phyloP scores from a whole-genome alignment of 2,888 invertebrate genomes.

The Lutraria lutraria region DNA sequence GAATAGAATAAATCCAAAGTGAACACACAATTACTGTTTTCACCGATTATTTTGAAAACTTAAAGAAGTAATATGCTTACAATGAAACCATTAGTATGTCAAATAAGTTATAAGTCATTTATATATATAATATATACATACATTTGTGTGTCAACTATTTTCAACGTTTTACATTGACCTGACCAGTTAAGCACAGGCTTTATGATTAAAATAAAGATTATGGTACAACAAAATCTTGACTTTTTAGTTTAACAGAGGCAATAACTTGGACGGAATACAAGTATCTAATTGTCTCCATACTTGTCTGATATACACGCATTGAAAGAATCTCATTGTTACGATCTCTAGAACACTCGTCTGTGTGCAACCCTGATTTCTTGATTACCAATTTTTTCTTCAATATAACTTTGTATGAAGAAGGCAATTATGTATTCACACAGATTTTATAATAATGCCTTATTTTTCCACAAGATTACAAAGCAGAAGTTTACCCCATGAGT shows the following conservation, averaged over 20 bases:
- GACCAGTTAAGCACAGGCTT: slow-evolving; percentile 15
- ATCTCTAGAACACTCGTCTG: background rate
- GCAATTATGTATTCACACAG: slow-evolving; percentile 14
- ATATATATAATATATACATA: background rate
- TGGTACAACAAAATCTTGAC: slow-evolving; percentile 21
- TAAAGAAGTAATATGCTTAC: slow-evolving; percentile 1
- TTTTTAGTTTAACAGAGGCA: slow-evolving; percentile 35
- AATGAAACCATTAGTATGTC: background rate
- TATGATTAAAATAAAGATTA: slow-evolving; percentile 12
- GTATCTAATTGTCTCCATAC: slow-evolving; percentile 10
- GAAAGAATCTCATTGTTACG: slow-evolving; percentile 40
- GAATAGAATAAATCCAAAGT: background rate
- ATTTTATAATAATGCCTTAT: background rate
- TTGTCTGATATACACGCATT: slow-evolving; percentile 24
- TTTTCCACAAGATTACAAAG: background rate
- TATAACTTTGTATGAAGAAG: background rate
- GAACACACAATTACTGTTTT: slow-evolving; percentile 3
- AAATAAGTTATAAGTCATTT: background rate
- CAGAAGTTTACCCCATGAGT: background rate
- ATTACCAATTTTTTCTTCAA: slow-evolving; percentile 35
- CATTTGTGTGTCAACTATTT: slow-evolving; percentile 5
- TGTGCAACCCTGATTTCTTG: slow-evolving; percentile 40
- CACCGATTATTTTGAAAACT: background rate
- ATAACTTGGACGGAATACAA: slow-evolving; percentile 30
- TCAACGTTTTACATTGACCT: background rate